Conservation (phyloP, 2,888 invertebrate species). For the Agrotis clavis region DNA sequence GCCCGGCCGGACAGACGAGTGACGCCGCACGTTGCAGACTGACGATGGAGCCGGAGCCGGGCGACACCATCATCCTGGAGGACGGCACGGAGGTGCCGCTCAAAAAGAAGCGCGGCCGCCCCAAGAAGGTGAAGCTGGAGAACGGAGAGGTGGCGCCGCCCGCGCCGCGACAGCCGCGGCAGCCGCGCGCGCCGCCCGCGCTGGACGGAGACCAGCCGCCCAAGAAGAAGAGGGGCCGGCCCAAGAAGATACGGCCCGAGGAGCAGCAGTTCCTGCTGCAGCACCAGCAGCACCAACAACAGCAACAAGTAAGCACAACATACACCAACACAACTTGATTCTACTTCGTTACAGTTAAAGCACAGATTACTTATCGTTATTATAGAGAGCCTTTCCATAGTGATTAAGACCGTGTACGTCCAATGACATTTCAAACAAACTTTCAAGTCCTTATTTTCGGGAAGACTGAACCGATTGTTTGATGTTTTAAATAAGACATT, state of each 20-base stretch:
- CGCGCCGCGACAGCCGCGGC: conserved; percentile 82
- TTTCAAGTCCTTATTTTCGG: no score
- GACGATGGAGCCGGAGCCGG: conserved; percentile 89
- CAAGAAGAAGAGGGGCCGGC: conserved; percentile 97
- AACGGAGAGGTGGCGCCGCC: conserved; percentile 93
- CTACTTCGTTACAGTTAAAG: no score
- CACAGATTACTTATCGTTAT: no score
- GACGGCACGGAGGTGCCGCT: conserved; percentile 93
- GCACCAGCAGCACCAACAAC: conserved; percentile 85
- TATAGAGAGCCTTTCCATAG: no score
- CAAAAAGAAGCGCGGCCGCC: conserved; percentile 97
- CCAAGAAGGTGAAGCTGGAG: conserved; percentile 95
- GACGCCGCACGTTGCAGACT: conserved; percentile 80
- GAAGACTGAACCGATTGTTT: no score
- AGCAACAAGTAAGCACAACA: conserved; percentile 71
- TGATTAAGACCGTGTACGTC: no score
- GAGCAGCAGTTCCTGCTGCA: conserved; percentile 90
- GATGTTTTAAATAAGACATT: no score
- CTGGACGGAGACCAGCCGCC: conserved; percentile 90
- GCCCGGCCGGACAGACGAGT: conserved; percentile 58
- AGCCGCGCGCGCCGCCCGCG: conserved; percentile 73
- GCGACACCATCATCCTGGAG: conserved; percentile 90
- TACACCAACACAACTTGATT: background rate
- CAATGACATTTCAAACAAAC: no score
- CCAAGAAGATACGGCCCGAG: conserved; percentile 95